A percentile compares a stretch with the other conserved stretches of the same genome.
Evolutionary conservation across 1,140 invertebrate species (phyloP).

Genomic region (Trinorchestia longiramus): DNA sequence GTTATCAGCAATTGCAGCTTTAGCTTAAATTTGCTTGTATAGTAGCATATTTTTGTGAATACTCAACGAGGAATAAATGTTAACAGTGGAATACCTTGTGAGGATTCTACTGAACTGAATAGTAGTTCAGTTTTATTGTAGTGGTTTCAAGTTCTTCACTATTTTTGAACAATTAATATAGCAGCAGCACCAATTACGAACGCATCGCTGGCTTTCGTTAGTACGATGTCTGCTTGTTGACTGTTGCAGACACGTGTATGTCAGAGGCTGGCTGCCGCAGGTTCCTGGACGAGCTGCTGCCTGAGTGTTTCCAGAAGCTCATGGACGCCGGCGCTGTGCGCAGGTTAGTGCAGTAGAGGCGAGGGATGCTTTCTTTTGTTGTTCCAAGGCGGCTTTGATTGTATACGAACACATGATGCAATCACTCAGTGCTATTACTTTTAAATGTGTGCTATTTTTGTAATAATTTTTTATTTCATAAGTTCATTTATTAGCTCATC

Average conservation of each 20-base stretch:
- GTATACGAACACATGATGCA: too few species aligned
- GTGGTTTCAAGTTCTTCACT: not conserved
- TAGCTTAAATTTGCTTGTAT: too few species aligned
- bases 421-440: too few species aligned
- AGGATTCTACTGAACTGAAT: too few species aligned
- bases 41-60: too few species aligned
- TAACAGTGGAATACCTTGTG: too few species aligned
- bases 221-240: not conserved
- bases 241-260: constrained; percentile 68
- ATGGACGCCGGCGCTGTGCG: constrained; percentile 72
- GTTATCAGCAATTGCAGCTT: too few species aligned
- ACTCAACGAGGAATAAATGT: too few species aligned
- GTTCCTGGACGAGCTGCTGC: constrained; percentile 73
- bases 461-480: too few species aligned
- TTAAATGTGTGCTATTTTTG: too few species aligned
- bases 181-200: not conserved
- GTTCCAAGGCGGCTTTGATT: too few species aligned
- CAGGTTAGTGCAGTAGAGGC: constrained; percentile 26
- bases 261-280: constrained; percentile 72
- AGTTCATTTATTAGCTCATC: too few species aligned
- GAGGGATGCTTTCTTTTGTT: not conserved
- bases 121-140: not conserved
- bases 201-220: not conserved
- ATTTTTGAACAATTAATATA: not conserved
- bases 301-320: constrained; percentile 74